Base-by-base conservation (phyloP, 1,140 invertebrate genomes). In the Tetramorium alpestre region DNA sequence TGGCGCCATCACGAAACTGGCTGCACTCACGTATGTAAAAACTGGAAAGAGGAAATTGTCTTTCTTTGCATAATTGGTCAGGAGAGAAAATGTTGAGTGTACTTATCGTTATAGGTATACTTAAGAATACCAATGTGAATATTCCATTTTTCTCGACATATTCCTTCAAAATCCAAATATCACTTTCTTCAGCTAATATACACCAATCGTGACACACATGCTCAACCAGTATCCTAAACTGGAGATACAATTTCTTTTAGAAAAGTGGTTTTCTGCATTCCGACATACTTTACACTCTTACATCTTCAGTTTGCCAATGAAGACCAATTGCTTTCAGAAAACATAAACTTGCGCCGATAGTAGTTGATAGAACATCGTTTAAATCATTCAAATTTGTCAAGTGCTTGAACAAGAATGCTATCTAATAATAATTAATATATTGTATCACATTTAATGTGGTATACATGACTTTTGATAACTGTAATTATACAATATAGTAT, bases 161-260 rank as follows among this genome's bases (percentile, higher is more conserved):
- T 54, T 54, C 47, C 8, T n/a, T 69, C 4, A 80, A 67, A 80
- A 69, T 80, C 38, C 7, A 38, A 28, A 51, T 41, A n/a, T 54
- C 64, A 1, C 13, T 16, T 25, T 38, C 47, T 33, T 33, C 3
- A 4, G 6, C 13, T 6, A 80, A 38, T 22, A 51, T 16, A 22
- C 33, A 25, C 62, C 77, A 80, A 18, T 80, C 77, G n/a, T 80
- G 10, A 41, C 13, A 8, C n/a, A 80, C 47, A 13, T 80, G 64
- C 8, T 69, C 62, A 80, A 80, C 7, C 16, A 80, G 33, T 33
- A 69, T 41, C 16, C 4, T 54, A 25, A 80, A 51, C 77, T 80
- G 18, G 1, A 51, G 8, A 41, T 11, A 18, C 41, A n/a, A n/a
- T 67, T 67, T 25, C 25, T 64, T 4, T 49, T 38, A 2, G 13